These are phyloP conservation scores for Tinea trinotella DNA, from an alignment of 2,888 invertebrate species.

Conservation along the genomic window DNA sequence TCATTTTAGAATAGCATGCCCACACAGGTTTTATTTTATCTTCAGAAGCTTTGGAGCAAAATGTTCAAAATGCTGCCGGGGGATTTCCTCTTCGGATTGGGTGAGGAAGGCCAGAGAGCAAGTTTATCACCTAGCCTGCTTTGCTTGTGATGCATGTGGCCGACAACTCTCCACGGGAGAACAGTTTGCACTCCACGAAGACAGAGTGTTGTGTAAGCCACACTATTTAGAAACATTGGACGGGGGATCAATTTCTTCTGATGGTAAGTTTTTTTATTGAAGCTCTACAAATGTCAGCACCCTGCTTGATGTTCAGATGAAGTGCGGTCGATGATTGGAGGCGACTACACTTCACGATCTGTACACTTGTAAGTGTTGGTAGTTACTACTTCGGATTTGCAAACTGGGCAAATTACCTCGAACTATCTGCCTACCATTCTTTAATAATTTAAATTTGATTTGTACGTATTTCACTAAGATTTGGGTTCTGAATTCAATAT, in stretches of 20 bases:
- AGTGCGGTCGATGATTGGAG: too few relatives aligned
- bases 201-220: slow-evolving; percentile 95
- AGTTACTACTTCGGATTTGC: too few relatives aligned
- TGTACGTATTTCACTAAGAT: too few relatives aligned
- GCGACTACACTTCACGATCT: too few relatives aligned
- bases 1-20: neutral
- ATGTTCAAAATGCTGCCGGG: slow-evolving; percentile 95
- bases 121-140: slow-evolving; percentile 98
- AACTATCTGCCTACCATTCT: too few relatives aligned
- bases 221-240: slow-evolving; percentile 97
- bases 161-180: slow-evolving; percentile 94
- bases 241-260: slow-evolving; percentile 90
- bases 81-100: slow-evolving; percentile 97
- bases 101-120: slow-evolving; percentile 94
- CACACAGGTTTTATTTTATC: slow-evolving; percentile 20
- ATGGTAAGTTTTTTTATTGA: slow-evolving; percentile 81
- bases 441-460: too few relatives aligned
- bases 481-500: too few relatives aligned
- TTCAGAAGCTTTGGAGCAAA: slow-evolving; percentile 94
- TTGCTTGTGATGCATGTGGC: slow-evolving; percentile 97
- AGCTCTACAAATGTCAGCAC: too few relatives aligned
- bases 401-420: too few relatives aligned
- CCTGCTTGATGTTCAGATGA: too few relatives aligned
- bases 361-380: too few relatives aligned
- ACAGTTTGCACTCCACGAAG: slow-evolving; percentile 97